Conservation (phyloP, 2,113 vertebrate genomes). For the Porphyrio hochstetteri region DNA sequence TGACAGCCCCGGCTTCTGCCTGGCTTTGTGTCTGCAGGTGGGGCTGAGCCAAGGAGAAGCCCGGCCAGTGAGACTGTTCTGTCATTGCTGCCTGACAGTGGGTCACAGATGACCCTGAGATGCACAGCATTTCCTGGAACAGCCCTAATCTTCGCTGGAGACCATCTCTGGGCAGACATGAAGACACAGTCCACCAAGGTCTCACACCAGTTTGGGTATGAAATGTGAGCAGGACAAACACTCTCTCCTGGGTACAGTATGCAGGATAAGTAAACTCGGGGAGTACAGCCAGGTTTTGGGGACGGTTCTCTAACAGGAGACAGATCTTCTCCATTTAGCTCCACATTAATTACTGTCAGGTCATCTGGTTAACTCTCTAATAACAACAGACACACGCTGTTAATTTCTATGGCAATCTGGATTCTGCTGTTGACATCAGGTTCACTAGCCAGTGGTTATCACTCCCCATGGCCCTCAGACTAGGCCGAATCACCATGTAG, state of each 20-base stretch:
- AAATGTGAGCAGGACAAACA: neutral
- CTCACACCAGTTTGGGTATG: neutral
- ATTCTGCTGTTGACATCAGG: neutral
- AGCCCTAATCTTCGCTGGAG: neutral
- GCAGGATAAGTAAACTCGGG: fast-evolving
- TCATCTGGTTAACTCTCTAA: conserved; percentile 3
- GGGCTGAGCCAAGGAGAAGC: conserved; percentile 21
- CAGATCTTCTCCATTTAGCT: neutral
- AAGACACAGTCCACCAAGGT: neutral
- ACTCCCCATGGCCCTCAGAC: neutral
- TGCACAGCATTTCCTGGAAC: neutral
- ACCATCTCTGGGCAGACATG: neutral
- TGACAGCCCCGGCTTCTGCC: neutral
- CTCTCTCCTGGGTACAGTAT: neutral
- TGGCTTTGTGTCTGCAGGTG: neutral
- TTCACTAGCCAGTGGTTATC: neutral
- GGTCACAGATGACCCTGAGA: neutral
- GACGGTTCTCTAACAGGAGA: neutral
- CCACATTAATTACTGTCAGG: neutral
- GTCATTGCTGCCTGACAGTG: neutral
- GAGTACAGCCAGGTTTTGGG: neutral
- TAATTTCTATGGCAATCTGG: conserved; percentile 36
- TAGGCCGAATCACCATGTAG: neutral
- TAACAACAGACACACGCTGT: conserved; percentile 9
- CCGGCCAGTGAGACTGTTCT: neutral